Evolutionary conservation across 2,797 vertebrate species (phyloP).

Genomic region (Adrianichthys oophorus): DNA sequence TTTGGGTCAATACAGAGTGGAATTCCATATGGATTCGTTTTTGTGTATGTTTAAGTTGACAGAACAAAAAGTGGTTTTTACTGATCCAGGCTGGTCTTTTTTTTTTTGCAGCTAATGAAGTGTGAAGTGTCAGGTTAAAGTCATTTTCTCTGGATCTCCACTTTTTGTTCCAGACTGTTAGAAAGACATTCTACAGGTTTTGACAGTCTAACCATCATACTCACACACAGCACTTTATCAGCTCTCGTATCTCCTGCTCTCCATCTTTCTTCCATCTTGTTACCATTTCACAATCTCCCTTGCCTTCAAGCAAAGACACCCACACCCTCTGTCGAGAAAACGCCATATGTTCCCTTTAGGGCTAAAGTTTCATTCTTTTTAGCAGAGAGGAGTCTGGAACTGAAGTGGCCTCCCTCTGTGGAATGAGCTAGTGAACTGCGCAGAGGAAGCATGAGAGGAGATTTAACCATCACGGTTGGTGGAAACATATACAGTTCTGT

Average conservation of each 20-base stretch:
- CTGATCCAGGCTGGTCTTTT: conserved; percentile 58
- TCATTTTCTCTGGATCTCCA: conserved; percentile 23
- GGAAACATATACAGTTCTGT: conserved; percentile 25
- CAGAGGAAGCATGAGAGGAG: conserved; percentile 28
- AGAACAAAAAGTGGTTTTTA: conserved; percentile 45
- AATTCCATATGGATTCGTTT: conserved; percentile 62
- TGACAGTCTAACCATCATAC: conserved; percentile 21
- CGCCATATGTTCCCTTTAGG: conserved; percentile 47
- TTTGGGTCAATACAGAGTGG: conserved; percentile 65
- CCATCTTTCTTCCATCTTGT: conserved; percentile 22
- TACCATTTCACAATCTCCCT: conserved; percentile 26
- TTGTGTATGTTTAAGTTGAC: conserved; percentile 60
- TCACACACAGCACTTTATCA: conserved; percentile 8
- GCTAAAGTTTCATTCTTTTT: conserved; percentile 54
- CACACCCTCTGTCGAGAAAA: conserved; percentile 20
- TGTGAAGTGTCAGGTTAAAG: conserved; percentile 59
- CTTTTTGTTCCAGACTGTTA: conserved; percentile 29
- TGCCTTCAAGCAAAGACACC: conserved; percentile 6
- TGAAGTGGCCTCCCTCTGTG: conserved; percentile 39
- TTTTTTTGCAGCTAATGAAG: conserved; percentile 55
- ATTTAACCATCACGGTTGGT: conserved; percentile 49
- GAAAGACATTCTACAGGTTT: conserved; percentile 39
- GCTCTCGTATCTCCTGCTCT: conserved; percentile 12
- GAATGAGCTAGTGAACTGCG: conserved; percentile 15
- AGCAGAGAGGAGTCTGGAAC: conserved; percentile 30